Evolutionary conservation across 2,888 invertebrate species (phyloP).

Genomic region (Trichopria drosophilae): DNA sequence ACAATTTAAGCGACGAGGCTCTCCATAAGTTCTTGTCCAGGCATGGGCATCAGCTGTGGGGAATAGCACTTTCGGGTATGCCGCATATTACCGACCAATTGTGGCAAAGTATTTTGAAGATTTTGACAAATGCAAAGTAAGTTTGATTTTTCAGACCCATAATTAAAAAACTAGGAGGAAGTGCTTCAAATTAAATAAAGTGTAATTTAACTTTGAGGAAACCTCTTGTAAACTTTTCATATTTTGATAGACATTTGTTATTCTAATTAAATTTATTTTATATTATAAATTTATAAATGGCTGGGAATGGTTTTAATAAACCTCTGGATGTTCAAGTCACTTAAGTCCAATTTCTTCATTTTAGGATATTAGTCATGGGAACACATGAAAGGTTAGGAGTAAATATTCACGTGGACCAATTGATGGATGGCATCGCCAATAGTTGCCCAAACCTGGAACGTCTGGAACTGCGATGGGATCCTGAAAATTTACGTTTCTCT

Average conservation of each 20-base stretch:
- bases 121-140: slow-evolving; percentile 89
- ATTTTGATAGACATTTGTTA: no score
- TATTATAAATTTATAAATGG: no score
- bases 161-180: no score
- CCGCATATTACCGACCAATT: slow-evolving; percentile 97
- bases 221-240: no score
- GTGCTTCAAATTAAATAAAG: no score
- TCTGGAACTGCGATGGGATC: slow-evolving; percentile 96
- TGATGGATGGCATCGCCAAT: slow-evolving; percentile 96
- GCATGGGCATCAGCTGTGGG: slow-evolving; percentile 86
- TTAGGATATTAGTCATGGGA: slow-evolving; percentile 94
- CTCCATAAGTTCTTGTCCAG: slow-evolving; percentile 89
- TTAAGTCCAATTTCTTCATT: no score
- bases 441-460: slow-evolving; percentile 87
- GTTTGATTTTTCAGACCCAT: no score
- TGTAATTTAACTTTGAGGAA: no score
- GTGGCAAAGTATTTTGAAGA: slow-evolving; percentile 93
- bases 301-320: no score
- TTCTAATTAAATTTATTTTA: no score
- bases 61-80: slow-evolving; percentile 90
- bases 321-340: no score
- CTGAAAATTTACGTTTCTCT: slow-evolving; percentile 95
- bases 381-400: slow-evolving; percentile 94
- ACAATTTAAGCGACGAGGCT: slow-evolving; percentile 91
- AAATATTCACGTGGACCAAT: slow-evolving; percentile 95